Evolutionary conservation across 2,113 vertebrate species (phyloP).

Genomic region (Terrapene triunguis): DNA sequence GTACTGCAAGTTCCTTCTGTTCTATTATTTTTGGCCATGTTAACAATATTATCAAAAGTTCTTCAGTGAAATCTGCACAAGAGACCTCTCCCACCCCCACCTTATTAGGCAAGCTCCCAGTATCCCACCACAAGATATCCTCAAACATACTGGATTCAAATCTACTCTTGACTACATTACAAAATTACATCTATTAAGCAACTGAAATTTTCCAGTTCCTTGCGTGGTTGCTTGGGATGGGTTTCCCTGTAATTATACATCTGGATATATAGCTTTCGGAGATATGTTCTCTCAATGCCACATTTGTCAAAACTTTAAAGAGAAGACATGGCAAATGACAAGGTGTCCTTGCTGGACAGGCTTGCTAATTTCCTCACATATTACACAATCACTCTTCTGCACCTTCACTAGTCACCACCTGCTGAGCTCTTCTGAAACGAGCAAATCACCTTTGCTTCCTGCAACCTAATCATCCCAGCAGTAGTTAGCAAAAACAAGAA

Average conservation of each 20-base stretch:
- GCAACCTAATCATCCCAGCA: conserved; percentile 49
- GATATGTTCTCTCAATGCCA: fast-evolving
- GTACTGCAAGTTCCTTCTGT: conserved; percentile 35
- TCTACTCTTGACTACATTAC: neutral
- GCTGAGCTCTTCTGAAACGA: conserved; percentile 30
- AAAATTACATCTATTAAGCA: conserved; percentile 7
- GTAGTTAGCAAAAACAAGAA: conserved; percentile 48
- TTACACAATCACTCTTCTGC: neutral
- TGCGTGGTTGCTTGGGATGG: neutral
- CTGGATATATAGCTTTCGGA: neutral
- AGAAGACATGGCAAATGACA: neutral
- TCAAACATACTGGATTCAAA: neutral
- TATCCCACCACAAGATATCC: conserved; percentile 13
- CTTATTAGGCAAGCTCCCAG: conserved; percentile 35
- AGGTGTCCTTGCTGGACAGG: neutral
- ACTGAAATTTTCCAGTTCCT: neutral
- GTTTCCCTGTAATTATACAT: neutral
- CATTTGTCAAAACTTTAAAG: neutral
- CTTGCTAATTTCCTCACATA: neutral
- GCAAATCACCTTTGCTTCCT: conserved; percentile 51
- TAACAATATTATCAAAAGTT: conserved; percentile 53
- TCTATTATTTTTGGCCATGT: conserved; percentile 34
- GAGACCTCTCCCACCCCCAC: conserved; percentile 36
- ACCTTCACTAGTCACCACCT: conserved; percentile 6
- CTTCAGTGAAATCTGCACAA: neutral